These are phyloP conservation scores for Colinus virginianus DNA, from an alignment of 2,113 vertebrate genomes.

Conservation along the genomic window DNA sequence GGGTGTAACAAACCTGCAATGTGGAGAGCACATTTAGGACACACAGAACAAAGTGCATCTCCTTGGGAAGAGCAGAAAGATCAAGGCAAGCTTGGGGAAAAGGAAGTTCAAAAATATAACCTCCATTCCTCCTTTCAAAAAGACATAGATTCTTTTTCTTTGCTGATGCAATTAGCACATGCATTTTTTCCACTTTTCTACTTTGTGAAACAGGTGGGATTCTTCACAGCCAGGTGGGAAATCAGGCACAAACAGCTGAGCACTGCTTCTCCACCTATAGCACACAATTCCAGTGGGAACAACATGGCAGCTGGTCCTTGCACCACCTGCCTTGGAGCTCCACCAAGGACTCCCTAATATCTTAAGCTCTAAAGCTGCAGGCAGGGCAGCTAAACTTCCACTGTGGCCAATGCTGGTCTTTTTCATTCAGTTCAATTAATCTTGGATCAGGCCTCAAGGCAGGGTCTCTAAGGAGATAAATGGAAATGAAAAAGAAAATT, in stretches of 20 bases:
- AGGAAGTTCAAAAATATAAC: neutral
- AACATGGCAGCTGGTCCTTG: neutral
- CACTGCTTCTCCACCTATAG: neutral
- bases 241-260: neutral
- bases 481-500: neutral
- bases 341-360: neutral
- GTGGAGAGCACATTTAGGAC: neutral
- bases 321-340: neutral
- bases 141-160: neutral
- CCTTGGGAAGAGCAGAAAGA: neutral
- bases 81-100: neutral
- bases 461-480: neutral
- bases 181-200: fast-evolving
- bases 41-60: neutral
- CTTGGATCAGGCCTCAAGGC: neutral
- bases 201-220: neutral
- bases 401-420: fast-evolving
- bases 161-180: neutral
- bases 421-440: neutral
- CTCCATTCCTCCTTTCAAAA: neutral
- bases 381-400: neutral
- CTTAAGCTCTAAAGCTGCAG: neutral
- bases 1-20: neutral
- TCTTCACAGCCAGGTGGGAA: neutral
- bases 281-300: neutral